Percentiles rank a stretch among this genome's conserved stretches.
Conservation (phyloP, 2,797 vertebrate genomes). For the Alosa sapidissima region DNA sequence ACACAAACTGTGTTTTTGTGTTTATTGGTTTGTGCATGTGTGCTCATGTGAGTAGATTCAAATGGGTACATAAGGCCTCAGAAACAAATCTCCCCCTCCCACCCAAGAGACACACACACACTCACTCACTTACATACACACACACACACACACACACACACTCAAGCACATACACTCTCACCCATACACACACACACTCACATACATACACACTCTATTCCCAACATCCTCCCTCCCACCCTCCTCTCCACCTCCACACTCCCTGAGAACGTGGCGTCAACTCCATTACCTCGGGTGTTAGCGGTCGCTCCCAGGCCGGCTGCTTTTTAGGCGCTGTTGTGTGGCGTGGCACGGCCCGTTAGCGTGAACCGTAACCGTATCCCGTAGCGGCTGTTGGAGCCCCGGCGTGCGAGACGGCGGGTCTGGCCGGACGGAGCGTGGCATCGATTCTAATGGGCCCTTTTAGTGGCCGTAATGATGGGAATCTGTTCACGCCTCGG, state of each 20-base stretch:
- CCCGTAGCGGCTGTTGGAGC: conserved; percentile 56
- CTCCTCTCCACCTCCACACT: conserved; percentile 57
- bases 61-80: not conserved
- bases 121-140: not conserved
- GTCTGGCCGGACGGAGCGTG: conserved; percentile 76
- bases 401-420: conserved; percentile 71
- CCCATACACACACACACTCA: not conserved
- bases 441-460: conserved; percentile 83
- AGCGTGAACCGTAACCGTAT: conserved; percentile 34
- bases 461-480: conserved; percentile 83
- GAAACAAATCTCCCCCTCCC: not conserved
- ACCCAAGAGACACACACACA: not conserved
- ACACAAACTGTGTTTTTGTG: not conserved
- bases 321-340: conserved; percentile 54
- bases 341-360: conserved; percentile 58
- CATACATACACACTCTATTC: not conserved
- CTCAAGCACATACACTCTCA: not conserved
- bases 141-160: conserved; percentile 6
- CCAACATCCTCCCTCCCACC: conserved; percentile 30
- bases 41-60: too few relatives aligned
- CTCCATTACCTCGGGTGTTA: conserved; percentile 77
- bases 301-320: conserved; percentile 68
- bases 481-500: conserved; percentile 84
- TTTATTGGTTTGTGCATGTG: not conserved
- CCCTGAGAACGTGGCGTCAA: conserved; percentile 67